Percentiles rank a stretch among this genome's conserved stretches.
Evolutionary conservation across 2,797 vertebrate species (phyloP).

Genomic region (Myoxocephalus aenaeus): DNA sequence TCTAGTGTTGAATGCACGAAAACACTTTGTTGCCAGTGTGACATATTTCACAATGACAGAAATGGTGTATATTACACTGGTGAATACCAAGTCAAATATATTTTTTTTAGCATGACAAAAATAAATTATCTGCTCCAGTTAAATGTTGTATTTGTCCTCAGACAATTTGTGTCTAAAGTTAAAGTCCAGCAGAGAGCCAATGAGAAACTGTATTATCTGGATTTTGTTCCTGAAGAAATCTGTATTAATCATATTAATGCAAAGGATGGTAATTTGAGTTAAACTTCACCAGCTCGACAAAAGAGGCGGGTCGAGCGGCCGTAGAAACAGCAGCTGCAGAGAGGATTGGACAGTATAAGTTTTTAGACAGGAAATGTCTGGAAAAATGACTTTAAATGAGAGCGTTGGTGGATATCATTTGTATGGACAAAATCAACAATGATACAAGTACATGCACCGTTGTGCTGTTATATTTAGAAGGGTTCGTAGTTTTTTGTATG

Average conservation of each 20-base stretch:
- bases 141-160: constrained; percentile 8
- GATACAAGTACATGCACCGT: not conserved
- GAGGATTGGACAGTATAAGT: not conserved
- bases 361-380: not conserved
- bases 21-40: constrained; percentile 26
- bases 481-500: not conserved
- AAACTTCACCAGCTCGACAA: not conserved
- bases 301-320: not conserved
- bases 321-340: not conserved
- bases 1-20: constrained; percentile 20
- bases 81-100: constrained; percentile 8
- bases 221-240: not conserved
- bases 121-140: constrained; percentile 9
- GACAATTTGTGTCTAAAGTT: not conserved
- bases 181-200: not conserved
- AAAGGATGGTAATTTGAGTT: not conserved
- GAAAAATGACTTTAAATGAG: not conserved
- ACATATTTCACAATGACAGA: constrained; percentile 24
- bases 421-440: not conserved
- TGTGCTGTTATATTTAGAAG: not conserved
- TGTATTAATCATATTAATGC: not conserved
- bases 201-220: not conserved
- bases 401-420: not conserved
- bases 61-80: constrained; percentile 20
- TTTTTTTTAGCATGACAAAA: not conserved